Percentiles rank a stretch among this genome's conserved stretches.
phyloP scores from a whole-genome alignment of 2,888 invertebrate species.

The Stenolophus ochropezus region DNA sequence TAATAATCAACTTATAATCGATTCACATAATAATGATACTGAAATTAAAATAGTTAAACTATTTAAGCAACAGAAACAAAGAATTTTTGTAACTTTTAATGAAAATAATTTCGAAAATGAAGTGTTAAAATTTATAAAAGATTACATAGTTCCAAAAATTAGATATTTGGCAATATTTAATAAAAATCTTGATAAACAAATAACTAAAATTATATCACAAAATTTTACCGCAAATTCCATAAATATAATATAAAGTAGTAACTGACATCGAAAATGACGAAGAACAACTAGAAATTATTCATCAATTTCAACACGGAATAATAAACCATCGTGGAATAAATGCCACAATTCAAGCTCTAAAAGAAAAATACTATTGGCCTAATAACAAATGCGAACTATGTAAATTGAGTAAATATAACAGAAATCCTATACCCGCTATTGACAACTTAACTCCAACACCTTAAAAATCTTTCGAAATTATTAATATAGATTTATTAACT shows the following conservation, averaged over 20 bases:
- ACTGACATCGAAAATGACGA: too few species aligned
- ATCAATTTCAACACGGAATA: too few species aligned
- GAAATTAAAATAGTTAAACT: background rate
- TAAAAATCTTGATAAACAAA: background rate
- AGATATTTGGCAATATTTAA: background rate
- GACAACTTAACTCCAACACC: too few species aligned
- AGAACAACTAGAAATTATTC: too few species aligned
- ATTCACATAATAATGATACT: background rate
- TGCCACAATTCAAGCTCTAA: too few species aligned
- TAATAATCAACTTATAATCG: slow-evolving; percentile 17
- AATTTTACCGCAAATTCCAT: background rate
- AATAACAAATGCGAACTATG: too few species aligned
- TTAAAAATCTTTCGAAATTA: too few species aligned
- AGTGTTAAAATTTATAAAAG: slow-evolving; percentile 4
- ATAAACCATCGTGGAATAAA: too few species aligned
- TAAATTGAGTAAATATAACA: too few species aligned
- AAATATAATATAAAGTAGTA: slow-evolving; percentile 7
- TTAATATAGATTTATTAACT: too few species aligned
- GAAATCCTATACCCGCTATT: too few species aligned
- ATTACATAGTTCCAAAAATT: slow-evolving; percentile 13
- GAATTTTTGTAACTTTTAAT: background rate
- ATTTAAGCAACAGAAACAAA: slow-evolving; percentile 24
- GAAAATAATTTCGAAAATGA: background rate
- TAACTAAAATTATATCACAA: slow-evolving; percentile 3
- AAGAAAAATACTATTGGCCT: too few species aligned